Percentiles rank a stretch among this genome's conserved stretches.
Conservation (phyloP, 2,888 invertebrate species). For the Smittia sp. region DNA sequence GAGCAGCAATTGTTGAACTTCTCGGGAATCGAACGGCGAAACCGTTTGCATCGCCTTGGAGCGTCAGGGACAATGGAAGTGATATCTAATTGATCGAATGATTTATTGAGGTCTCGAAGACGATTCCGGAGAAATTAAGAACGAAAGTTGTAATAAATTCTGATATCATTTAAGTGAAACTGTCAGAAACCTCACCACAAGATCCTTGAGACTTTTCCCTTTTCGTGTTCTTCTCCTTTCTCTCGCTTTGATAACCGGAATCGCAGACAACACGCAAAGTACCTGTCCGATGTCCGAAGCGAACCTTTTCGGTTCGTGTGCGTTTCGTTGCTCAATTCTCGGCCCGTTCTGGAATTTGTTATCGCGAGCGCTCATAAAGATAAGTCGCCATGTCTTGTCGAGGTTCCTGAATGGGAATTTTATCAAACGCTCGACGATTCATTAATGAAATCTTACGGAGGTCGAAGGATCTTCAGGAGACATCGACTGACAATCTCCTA, state of each 20-base stretch:
- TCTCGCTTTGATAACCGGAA: not conserved
- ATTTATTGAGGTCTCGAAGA: slow-evolving; percentile 26
- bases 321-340: not conserved
- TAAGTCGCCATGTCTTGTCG: not conserved
- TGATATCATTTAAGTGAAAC: not conserved
- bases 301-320: not conserved
- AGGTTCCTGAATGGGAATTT: not conserved
- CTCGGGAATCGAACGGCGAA: slow-evolving; percentile 5
- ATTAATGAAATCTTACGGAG: not conserved
- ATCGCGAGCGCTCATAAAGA: slow-evolving; percentile 23
- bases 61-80: not conserved
- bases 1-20: not conserved
- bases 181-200: slow-evolving; percentile 3
- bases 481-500: not conserved
- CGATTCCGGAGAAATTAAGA: not conserved
- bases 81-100: slow-evolving; percentile 36
- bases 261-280: not conserved
- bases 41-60: slow-evolving; percentile 19
- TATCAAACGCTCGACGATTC: not conserved
- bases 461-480: not conserved
- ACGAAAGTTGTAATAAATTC: slow-evolving; percentile 11
- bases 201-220: not conserved
- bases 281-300: not conserved
- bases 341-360: not conserved
- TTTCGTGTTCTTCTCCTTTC: not conserved